These are phyloP conservation scores for Leptopilina drosophilae DNA, from an alignment of 2,888 invertebrate species.

Conservation along the genomic window DNA sequence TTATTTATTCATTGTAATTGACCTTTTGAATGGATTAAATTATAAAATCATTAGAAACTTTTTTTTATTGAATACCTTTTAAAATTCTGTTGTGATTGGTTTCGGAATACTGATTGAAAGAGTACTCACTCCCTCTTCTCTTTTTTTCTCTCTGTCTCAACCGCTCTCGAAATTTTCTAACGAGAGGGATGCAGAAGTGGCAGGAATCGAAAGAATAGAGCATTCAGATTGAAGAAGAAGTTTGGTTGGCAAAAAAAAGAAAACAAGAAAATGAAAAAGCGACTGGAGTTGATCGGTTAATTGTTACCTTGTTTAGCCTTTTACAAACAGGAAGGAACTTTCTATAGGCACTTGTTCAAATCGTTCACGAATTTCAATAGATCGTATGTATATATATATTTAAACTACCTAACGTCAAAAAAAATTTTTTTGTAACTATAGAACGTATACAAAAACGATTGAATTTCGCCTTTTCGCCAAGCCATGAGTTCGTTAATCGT, in stretches of 20 bases:
- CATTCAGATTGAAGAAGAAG: slow-evolving; percentile 20
- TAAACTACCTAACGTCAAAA: not conserved
- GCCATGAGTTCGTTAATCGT: slow-evolving; percentile 33
- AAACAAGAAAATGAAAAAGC: not conserved
- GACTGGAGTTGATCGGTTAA: slow-evolving; percentile 34
- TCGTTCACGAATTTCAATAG: slow-evolving; percentile 23
- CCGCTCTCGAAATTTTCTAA: not conserved
- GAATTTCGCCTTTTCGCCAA: slow-evolving; percentile 32
- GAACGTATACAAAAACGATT: not conserved
- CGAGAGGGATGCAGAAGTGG: slow-evolving; percentile 10
- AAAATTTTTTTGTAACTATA: slow-evolving; percentile 2
- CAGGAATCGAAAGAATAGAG: not conserved
- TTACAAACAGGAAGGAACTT: slow-evolving; percentile 19
- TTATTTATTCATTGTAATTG: not conserved
- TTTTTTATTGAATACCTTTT: not conserved
- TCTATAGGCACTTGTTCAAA: slow-evolving; percentile 40
- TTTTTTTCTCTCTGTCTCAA: not conserved
- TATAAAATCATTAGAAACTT: slow-evolving; percentile 20
- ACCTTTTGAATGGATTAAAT: not conserved
- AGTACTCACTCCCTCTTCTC: not conserved
- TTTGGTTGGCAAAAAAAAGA: not conserved
- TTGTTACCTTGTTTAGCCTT: slow-evolving; percentile 35
- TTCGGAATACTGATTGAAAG: not conserved
- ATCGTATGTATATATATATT: not conserved
- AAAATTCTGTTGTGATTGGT: slow-evolving; percentile 15